A percentile compares a stretch with the other conserved stretches of the same genome.
Evolutionary conservation across 2,888 invertebrate species (phyloP).

Genomic region (Chirona hameri): DNA sequence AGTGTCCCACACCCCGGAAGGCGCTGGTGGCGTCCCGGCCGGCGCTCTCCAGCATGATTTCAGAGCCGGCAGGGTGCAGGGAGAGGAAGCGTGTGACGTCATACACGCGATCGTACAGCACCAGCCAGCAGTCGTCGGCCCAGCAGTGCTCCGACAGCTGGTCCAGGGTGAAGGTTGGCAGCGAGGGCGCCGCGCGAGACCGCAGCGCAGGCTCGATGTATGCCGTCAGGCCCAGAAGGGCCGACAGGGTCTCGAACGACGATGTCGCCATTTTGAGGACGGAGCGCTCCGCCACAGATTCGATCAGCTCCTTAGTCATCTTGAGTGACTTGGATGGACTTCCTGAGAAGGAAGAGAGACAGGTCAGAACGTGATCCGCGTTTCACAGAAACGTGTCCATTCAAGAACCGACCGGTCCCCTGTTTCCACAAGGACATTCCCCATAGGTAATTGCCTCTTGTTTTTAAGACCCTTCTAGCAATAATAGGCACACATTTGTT

Average conservation of each 20-base stretch:
- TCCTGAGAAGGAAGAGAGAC: background rate
- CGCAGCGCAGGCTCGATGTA: conserved; percentile 28
- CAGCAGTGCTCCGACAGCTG: conserved; percentile 74
- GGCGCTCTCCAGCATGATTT: conserved; percentile 76
- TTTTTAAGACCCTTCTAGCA: too few species aligned
- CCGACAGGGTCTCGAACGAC: background rate
- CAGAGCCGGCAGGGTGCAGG: conserved; percentile 78
- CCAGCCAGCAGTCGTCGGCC: conserved; percentile 72
- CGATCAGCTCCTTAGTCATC: background rate
- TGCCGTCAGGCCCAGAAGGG: conserved; percentile 30
- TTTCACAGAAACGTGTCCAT: background rate
- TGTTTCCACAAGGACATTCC: background rate
- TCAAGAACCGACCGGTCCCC: too few species aligned
- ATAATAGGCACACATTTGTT: background rate
- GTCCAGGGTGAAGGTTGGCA: conserved; percentile 52
- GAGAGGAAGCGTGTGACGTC: conserved; percentile 70
- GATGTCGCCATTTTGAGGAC: conserved; percentile 32
- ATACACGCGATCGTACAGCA: conserved; percentile 82
- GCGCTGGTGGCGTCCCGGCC: conserved; percentile 79
- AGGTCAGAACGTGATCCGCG: background rate
- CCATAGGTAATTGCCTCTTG: too few species aligned
- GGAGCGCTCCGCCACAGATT: background rate
- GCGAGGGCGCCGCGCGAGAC: conserved; percentile 40
- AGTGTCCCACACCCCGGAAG: conserved; percentile 75
- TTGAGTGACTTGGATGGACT: background rate